phyloP scores from a whole-genome alignment of 2,113 vertebrate genomes.

The Anguilla rostrata region DNA sequence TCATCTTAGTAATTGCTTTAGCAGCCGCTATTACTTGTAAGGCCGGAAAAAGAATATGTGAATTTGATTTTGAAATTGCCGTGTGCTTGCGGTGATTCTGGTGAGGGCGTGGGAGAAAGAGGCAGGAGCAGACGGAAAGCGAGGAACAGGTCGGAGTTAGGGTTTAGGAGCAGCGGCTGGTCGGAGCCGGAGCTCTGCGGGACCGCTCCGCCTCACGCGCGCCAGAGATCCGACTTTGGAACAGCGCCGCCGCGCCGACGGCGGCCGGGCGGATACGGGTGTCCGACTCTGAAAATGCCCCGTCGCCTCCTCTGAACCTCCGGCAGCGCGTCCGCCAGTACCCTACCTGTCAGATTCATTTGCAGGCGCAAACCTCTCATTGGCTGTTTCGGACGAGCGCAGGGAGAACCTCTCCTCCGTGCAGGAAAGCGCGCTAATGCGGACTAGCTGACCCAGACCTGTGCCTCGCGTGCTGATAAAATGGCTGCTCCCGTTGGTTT shows the following conservation, averaged over 20 bases:
- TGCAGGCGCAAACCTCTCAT: neutral
- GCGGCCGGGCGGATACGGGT: neutral
- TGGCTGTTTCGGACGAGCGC: neutral
- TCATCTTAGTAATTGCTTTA: neutral
- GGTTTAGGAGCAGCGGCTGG: neutral
- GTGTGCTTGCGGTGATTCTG: neutral
- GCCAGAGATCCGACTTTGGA: neutral
- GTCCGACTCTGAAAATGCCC: neutral
- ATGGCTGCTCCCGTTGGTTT: neutral
- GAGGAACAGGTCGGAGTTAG: neutral
- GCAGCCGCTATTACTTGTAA: neutral
- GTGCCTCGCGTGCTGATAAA: neutral
- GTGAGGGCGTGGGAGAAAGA: neutral
- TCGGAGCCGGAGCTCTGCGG: neutral
- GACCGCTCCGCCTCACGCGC: neutral
- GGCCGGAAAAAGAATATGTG: neutral
- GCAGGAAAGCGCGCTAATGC: neutral
- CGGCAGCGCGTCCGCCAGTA: neutral
- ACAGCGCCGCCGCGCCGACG: neutral
- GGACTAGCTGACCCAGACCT: neutral
- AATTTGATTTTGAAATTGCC: neutral
- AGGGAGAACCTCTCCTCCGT: neutral
- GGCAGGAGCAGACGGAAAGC: neutral
- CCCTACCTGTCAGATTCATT: neutral
- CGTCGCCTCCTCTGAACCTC: neutral